Base-by-base conservation (phyloP, 2,113 vertebrate species). In the Lipophrys pholis region DNA sequence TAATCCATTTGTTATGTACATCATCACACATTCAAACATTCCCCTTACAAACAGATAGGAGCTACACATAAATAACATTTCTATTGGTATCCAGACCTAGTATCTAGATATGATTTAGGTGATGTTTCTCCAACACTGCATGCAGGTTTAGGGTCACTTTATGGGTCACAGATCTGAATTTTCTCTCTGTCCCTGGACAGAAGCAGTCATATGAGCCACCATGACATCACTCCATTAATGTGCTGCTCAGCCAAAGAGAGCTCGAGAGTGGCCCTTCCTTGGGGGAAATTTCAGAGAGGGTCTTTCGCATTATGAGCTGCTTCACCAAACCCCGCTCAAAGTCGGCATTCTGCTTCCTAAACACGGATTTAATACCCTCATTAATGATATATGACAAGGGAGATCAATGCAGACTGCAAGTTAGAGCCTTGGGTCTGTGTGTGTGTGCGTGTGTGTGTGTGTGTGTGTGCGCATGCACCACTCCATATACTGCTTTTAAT, bases 301-400 rank as follows among this genome's bases (percentile, higher is more conserved):
- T 93, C 93, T 95, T 95, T 93, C 92, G 82, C 68, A 83, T 90
- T 93, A 88, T 81, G 89, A 90, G 87, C 82, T 89, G 21, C 89
- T 91, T 87, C 81, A 91, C 93, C 67, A 72, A 94, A 94, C 91
- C 90, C 91, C 94, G 96, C 93, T 97, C 95, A 95, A 96, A 95
- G 88, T 79, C 85, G 90, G 92, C 83, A 91, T 95, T 89, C 91
- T 95, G 94, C 95, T 97, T 97, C 94, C 96, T 96, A 96, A 97
- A 97, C 95, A 97, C 95, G 95, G 96, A 96, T 97, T 97, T 97
- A 98, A 97, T 97, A 95, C 96, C 94, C 95, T 97, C 96, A 97
- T 98, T 97, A 98, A 98, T 98, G 95, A 98, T 98, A 97, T 96
- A 99, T 98, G 96, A 98, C 97, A 95, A 94, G 94, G 92, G 90